Percentiles rank a stretch among this genome's conserved stretches.
phyloP scores from a whole-genome alignment of 2,888 invertebrate genomes.

The Lissocephala sabroskyi region DNA sequence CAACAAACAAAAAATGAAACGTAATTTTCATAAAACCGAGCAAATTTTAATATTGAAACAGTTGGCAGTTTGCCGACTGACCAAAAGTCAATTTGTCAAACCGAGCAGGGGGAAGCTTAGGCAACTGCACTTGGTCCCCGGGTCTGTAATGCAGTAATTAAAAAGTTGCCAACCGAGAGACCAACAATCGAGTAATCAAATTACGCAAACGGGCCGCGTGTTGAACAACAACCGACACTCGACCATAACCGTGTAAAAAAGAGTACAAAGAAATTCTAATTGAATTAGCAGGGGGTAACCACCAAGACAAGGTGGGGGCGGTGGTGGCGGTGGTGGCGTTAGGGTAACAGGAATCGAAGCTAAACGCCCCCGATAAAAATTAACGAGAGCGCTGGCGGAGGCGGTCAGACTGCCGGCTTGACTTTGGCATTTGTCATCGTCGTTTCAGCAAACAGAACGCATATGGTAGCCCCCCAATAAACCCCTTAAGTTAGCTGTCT shows the following conservation, averaged over 20 bases:
- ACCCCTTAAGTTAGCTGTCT: not conserved
- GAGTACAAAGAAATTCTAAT: conserved; percentile 24
- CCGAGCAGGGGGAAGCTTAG: too few species aligned
- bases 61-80: conserved; percentile 16
- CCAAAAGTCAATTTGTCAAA: conserved; percentile 15
- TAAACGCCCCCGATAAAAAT: too few species aligned
- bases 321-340: too few species aligned
- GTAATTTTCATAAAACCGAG: too few species aligned
- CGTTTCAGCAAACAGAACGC: conserved; percentile 21
- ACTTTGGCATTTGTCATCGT: conserved; percentile 24
- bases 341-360: not conserved
- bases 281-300: conserved; percentile 12
- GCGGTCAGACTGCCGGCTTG: too few species aligned
- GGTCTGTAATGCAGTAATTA: conserved; percentile 21
- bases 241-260: conserved; percentile 4
- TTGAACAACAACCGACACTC: too few species aligned
- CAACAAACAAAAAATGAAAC: too few species aligned
- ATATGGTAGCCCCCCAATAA: not conserved
- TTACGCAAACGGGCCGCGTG: conserved; percentile 23
- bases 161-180: conserved; percentile 1
- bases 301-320: not conserved
- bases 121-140: too few species aligned
- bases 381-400: too few species aligned
- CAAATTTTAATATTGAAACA: conserved; percentile 36
- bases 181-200: conserved; percentile 21